Evolutionary conservation across 2,113 vertebrate species (phyloP).

Genomic region (Urocolius indicus): DNA sequence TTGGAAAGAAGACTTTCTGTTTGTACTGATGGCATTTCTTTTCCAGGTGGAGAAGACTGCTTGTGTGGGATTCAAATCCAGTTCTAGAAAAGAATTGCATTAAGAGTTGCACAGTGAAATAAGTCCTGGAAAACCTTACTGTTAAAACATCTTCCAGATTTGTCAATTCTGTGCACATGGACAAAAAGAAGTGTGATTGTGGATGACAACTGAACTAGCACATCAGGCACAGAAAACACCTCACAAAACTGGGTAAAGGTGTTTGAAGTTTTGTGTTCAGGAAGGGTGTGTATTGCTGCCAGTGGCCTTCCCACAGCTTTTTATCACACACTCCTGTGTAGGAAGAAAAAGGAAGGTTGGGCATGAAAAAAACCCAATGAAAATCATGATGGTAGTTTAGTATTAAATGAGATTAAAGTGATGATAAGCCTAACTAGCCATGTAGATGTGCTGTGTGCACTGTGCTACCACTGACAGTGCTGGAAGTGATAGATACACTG

Average conservation of each 20-base stretch:
- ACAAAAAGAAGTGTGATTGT: background rate
- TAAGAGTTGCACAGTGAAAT: background rate
- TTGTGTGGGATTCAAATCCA: background rate
- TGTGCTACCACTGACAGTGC: background rate
- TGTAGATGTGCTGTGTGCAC: background rate
- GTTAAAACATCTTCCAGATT: background rate
- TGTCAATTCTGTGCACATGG: background rate
- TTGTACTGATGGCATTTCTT: background rate
- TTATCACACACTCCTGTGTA: background rate
- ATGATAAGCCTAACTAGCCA: background rate
- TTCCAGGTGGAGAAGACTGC: background rate
- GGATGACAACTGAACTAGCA: background rate
- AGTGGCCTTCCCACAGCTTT: background rate
- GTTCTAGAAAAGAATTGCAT: background rate
- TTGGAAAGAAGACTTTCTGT: background rate
- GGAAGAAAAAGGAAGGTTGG: background rate
- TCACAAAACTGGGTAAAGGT: background rate
- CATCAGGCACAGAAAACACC: background rate
- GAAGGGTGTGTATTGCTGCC: background rate
- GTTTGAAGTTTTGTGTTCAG: background rate
- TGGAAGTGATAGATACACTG: background rate
- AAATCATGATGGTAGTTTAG: background rate
- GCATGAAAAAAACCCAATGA: too few relatives aligned
- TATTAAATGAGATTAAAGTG: background rate
- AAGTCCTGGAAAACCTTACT: background rate